Evolutionary conservation across 2,797 vertebrate species (phyloP).

Genomic region (Platyrinchus mystaceus): DNA sequence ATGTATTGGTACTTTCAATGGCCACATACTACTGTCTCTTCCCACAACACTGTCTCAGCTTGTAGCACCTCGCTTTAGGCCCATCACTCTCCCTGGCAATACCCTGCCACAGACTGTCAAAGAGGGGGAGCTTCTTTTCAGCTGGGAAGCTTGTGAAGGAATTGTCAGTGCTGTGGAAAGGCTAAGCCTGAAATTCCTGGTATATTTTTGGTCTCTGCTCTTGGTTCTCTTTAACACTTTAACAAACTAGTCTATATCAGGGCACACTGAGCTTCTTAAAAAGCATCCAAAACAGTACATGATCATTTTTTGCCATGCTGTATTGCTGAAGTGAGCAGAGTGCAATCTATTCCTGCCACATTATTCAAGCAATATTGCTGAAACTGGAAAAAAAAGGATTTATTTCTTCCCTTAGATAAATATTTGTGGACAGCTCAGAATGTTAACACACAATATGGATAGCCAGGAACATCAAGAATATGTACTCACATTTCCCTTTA

Average conservation of each 20-base stretch:
- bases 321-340: neutral
- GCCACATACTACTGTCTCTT: neutral
- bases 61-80: fast-evolving
- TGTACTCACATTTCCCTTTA: neutral
- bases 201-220: neutral
- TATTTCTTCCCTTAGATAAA: neutral
- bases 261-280: neutral
- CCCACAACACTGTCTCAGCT: neutral
- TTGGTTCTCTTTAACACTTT: neutral
- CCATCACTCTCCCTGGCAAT: neutral
- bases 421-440: neutral
- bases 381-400: neutral
- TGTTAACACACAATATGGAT: neutral
- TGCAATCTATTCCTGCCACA: neutral
- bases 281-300: neutral
- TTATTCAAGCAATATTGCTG: neutral
- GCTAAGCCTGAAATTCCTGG: neutral
- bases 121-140: neutral
- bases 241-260: neutral
- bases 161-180: neutral
- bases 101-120: neutral
- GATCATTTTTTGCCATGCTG: neutral
- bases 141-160: neutral
- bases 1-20: too few relatives aligned
- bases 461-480: neutral